Conservation (phyloP, 2,797 vertebrate genomes). For the Phoeniculus purpureus region DNA sequence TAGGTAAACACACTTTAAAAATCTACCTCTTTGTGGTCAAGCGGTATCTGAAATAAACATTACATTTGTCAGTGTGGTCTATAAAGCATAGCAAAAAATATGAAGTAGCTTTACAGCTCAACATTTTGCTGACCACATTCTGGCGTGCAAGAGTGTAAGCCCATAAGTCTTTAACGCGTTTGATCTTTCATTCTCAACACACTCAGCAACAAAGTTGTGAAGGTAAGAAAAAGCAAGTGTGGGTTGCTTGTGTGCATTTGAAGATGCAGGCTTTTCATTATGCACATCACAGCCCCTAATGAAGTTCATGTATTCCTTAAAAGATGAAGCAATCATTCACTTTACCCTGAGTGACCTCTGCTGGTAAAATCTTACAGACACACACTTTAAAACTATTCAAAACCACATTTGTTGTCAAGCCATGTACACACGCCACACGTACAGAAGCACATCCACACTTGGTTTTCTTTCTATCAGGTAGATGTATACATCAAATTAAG, state of each 20-base stretch:
- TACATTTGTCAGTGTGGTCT: background rate
- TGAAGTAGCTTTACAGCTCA: background rate
- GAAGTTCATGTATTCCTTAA: background rate
- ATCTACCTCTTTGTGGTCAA: conserved; percentile 26
- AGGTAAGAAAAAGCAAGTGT: background rate
- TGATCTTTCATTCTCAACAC: background rate
- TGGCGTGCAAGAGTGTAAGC: background rate
- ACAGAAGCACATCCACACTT: background rate
- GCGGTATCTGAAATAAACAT: background rate
- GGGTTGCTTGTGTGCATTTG: background rate
- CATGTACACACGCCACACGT: fast-evolving
- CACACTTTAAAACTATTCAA: background rate
- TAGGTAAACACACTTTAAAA: background rate
- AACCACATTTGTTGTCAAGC: background rate
- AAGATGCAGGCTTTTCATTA: background rate
- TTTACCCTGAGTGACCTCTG: conserved; percentile 78
- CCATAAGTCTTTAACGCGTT: background rate
- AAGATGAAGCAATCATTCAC: conserved; percentile 62
- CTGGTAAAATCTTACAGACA: conserved; percentile 59
- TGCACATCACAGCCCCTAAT: background rate
- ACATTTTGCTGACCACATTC: background rate
- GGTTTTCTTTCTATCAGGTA: background rate
- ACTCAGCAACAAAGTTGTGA: background rate
- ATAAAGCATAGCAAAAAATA: background rate
- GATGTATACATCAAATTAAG: background rate